A percentile compares a stretch with the other conserved stretches of the same genome.
Evolutionary conservation across 2,797 vertebrate genomes (phyloP).

Genomic region (Lutjanus campechanus): DNA sequence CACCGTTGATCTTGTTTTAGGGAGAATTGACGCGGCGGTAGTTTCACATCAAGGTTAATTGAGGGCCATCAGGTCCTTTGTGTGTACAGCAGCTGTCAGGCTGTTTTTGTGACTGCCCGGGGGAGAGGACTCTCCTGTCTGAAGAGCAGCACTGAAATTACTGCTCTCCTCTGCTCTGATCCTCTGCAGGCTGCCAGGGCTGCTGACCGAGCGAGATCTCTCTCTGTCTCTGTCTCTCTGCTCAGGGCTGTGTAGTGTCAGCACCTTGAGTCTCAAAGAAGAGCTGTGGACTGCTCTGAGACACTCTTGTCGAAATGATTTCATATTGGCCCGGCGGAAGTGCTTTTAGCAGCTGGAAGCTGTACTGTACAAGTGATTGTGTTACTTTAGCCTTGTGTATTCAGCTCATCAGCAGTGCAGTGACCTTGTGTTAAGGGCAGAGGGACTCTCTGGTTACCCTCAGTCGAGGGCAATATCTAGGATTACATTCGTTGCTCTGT

Average conservation of each 20-base stretch:
- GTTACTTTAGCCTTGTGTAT: slow-evolving; percentile 64
- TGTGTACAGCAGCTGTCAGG: slow-evolving; percentile 64
- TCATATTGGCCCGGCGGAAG: slow-evolving; percentile 49
- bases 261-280: slow-evolving; percentile 67
- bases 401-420: slow-evolving; percentile 69
- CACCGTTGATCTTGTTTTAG: slow-evolving; percentile 34
- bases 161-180: slow-evolving; percentile 75
- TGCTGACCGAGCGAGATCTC: slow-evolving; percentile 80
- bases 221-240: background rate
- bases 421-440: slow-evolving; percentile 77
- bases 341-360: slow-evolving; percentile 67
- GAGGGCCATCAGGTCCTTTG: slow-evolving; percentile 48
- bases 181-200: slow-evolving; percentile 59
- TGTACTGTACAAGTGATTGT: slow-evolving; percentile 63
- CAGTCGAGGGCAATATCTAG: slow-evolving; percentile 48
- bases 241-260: slow-evolving; percentile 65
- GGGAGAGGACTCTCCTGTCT: slow-evolving; percentile 64
- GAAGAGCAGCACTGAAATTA: slow-evolving; percentile 74
- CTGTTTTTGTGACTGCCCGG: slow-evolving; percentile 63
- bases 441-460: slow-evolving; percentile 70
- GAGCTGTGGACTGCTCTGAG: slow-evolving; percentile 57
- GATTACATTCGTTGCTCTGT: slow-evolving; percentile 58
- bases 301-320: slow-evolving; percentile 62
- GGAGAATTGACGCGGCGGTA: slow-evolving; percentile 37
- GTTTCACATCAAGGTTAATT: slow-evolving; percentile 72